Evolutionary conservation across 2,888 invertebrate species (phyloP).

Genomic region (Oligia fasciuncula): DNA sequence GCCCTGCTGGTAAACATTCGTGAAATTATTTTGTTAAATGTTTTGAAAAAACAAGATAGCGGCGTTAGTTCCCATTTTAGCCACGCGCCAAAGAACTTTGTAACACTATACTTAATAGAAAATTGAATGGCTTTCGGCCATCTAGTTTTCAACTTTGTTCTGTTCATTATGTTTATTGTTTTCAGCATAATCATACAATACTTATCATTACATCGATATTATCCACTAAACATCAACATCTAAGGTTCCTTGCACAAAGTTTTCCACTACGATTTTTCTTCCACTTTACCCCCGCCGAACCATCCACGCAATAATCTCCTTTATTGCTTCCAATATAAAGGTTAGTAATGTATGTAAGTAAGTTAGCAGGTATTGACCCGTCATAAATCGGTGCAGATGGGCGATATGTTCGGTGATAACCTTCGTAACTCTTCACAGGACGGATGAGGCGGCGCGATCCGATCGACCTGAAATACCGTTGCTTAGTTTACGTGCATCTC

Average conservation of each 20-base stretch:
- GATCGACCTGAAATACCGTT: conserved; percentile 67
- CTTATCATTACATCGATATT: not conserved
- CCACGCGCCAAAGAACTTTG: not conserved
- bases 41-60: not conserved
- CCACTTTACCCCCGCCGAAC: not conserved
- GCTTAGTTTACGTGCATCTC: conserved; percentile 57
- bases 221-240: conserved; percentile 46
- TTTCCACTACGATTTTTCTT: conserved; percentile 65
- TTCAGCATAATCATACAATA: not conserved
- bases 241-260: conserved; percentile 66
- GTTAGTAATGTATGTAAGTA: conserved; percentile 41
- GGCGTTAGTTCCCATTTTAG: not conserved
- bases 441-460: conserved; percentile 70
- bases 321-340: conserved; percentile 38
- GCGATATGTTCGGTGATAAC: conserved; percentile 80
- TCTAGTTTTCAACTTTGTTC: not conserved
- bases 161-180: not conserved
- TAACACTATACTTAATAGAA: not conserved
- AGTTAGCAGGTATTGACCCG: conserved; percentile 69
- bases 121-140: not conserved
- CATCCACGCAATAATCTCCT: conserved; percentile 26
- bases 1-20: too few relatives aligned
- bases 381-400: conserved; percentile 78
- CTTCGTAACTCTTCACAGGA: conserved; percentile 76
- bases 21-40: too few relatives aligned